Conservation (phyloP, 2,888 invertebrate species). For the Sinopyrophorus schimmeli region DNA sequence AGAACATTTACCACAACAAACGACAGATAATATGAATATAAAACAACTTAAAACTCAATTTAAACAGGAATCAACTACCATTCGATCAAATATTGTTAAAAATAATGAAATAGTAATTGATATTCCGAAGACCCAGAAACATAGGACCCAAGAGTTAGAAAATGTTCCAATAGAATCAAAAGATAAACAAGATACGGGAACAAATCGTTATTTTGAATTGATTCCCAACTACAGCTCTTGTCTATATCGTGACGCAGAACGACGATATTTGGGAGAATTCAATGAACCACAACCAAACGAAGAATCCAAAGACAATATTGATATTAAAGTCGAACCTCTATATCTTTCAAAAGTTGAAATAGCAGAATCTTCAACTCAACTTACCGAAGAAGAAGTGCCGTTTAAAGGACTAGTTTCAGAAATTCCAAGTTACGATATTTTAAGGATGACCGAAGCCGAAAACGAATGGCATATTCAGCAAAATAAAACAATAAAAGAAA, state of each 20-base stretch:
- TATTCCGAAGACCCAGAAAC: too few species aligned
- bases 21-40: neutral
- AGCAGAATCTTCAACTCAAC: neutral
- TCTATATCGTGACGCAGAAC: constrained; percentile 28
- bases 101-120: too few species aligned
- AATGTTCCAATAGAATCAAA: too few species aligned
- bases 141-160: too few species aligned
- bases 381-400: neutral
- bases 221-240: constrained; percentile 26
- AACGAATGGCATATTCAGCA: constrained; percentile 8
- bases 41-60: too few species aligned
- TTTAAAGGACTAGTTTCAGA: constrained; percentile 12
- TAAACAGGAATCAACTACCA: too few species aligned
- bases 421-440: constrained; percentile 14
- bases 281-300: too few species aligned
- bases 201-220: constrained; percentile 17
- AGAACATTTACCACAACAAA: too few species aligned
- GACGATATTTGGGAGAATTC: constrained; percentile 26
- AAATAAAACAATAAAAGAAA: neutral
- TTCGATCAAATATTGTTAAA: too few species aligned
- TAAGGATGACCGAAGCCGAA: constrained; percentile 16
- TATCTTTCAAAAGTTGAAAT: constrained; percentile 10
- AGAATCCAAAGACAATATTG: neutral
- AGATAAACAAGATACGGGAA: too few species aligned
- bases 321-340: constrained; percentile 11